A percentile compares a stretch with the other conserved stretches of the same genome.
phyloP scores from a whole-genome alignment of 2,113 vertebrate genomes.

The Bagarius yarrelli region DNA sequence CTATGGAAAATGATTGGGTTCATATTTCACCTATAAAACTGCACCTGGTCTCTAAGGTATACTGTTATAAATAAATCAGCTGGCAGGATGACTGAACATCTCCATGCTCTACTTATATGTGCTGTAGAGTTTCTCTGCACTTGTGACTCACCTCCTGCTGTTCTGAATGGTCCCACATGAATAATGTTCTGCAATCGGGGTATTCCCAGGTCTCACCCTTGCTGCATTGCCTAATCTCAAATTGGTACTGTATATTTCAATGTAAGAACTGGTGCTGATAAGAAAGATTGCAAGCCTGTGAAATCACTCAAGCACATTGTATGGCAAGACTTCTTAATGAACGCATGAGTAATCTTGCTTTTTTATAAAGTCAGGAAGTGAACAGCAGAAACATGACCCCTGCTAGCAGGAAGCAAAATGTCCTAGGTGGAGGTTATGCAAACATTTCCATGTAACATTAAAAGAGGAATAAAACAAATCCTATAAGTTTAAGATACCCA shows the following conservation, averaged over 20 bases:
- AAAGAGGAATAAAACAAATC: background rate
- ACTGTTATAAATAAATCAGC: slow-evolving; percentile 7
- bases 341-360: background rate
- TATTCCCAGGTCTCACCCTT: background rate
- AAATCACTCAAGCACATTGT: background rate
- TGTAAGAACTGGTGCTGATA: background rate
- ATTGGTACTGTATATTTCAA: background rate
- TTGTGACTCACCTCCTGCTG: background rate
- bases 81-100: background rate
- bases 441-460: background rate
- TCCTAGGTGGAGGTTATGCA: background rate
- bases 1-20: background rate
- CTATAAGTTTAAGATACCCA: too few species aligned
- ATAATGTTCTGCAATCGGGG: background rate
- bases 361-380: background rate
- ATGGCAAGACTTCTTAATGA: background rate
- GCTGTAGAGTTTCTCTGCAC: background rate
- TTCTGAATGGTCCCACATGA: background rate
- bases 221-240: background rate
- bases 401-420: background rate
- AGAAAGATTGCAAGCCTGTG: background rate
- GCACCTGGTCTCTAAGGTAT: background rate
- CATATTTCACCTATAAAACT: background rate
- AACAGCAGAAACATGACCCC: too few species aligned
- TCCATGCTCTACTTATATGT: background rate